Conservation (phyloP, 1,140 invertebrate species). For the Hormaphis cornu region DNA sequence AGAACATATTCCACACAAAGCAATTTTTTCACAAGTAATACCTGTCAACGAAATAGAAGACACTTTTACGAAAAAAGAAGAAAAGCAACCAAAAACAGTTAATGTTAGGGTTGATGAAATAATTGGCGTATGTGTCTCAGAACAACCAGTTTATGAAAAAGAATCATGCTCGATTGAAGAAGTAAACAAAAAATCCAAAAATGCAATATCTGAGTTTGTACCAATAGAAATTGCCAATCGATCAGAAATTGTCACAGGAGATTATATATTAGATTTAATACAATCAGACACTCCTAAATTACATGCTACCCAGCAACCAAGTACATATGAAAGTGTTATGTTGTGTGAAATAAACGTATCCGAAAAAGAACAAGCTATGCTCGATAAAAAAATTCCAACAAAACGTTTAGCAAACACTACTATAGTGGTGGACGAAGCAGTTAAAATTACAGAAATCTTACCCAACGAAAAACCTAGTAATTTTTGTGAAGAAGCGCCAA, state of each 20-base stretch:
- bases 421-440: conserved; percentile 36
- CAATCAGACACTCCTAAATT: not conserved
- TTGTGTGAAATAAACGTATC: conserved; percentile 42
- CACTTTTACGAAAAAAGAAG: not conserved
- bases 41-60: not conserved
- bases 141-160: conserved; percentile 5
- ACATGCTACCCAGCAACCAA: not conserved
- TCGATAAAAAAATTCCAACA: conserved; percentile 37
- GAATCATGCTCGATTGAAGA: not conserved
- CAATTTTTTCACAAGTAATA: not conserved
- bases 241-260: not conserved
- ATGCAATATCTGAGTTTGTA: not conserved
- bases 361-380: conserved; percentile 41
- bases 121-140: not conserved
- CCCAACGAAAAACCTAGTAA: conserved; percentile 35
- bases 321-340: conserved; percentile 30
- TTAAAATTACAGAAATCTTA: conserved; percentile 37
- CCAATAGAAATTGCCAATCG: not conserved
- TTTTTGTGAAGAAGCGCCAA: conserved; percentile 5
- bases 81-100: not conserved
- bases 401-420: conserved; percentile 40
- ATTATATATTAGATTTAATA: not conserved
- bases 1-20: conserved; percentile 1
- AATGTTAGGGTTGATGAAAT: not conserved
- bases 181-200: not conserved